These are phyloP conservation scores for Onychostoma macrolepis DNA, from an alignment of 2,113 vertebrate genomes.

Conservation along the genomic window DNA sequence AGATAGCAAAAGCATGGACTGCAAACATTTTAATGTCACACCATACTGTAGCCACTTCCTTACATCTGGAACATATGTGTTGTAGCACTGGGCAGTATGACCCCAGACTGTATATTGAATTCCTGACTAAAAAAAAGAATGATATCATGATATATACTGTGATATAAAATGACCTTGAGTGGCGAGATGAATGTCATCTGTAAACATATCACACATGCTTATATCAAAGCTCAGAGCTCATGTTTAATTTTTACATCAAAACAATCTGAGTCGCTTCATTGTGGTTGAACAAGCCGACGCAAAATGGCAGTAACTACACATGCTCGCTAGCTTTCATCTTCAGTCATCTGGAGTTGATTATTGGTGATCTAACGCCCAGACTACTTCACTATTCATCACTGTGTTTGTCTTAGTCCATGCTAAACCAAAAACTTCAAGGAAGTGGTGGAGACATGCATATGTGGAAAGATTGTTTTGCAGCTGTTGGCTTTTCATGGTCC, in stretches of 20 bases:
- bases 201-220: slow-evolving; percentile 3
- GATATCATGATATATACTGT: no score
- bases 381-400: slow-evolving; percentile 27
- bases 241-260: slow-evolving; percentile 2
- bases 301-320: neutral
- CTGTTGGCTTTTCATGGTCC: neutral
- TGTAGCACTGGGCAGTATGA: neutral
- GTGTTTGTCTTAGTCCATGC: slow-evolving; percentile 13
- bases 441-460: neutral
- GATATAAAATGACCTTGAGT: neutral
- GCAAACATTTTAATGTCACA: slow-evolving; percentile 24
- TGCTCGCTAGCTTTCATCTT: slow-evolving; percentile 17
- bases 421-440: neutral
- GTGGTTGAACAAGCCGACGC: neutral
- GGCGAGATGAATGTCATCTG: neutral
- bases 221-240: neutral
- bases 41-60: neutral
- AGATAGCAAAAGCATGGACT: neutral
- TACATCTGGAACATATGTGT: neutral
- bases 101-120: neutral
- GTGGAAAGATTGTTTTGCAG: slow-evolving; percentile 8
- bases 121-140: no score
- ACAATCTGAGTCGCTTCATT: neutral
- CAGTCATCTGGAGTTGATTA: slow-evolving; percentile 36
- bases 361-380: neutral